Evolutionary conservation across 1,140 invertebrate genomes (phyloP), one percentile per base, ranked within the genome.

Genomic region (Drosophila nigrodunni): DNA sequence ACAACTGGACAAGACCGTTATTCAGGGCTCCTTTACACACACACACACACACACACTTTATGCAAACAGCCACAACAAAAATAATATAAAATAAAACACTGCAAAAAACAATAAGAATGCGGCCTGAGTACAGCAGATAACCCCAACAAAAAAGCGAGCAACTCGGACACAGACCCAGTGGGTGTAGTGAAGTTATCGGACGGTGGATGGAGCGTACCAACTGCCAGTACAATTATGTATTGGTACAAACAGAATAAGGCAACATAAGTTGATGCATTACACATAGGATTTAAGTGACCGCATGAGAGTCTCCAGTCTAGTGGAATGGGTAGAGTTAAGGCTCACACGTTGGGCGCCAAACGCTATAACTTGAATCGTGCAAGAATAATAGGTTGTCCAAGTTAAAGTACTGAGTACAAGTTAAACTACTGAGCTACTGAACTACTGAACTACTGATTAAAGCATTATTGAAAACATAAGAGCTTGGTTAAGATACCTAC

Each of bases 41-140:
- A 34, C 11, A 21, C 30, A 13, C 52, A 25, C 25, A 25, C 59
- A 62, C 46, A 34, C 46, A 46, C 35, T 52, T 65, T 50, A 54
- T 43, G 37, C 62, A 65, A 68, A 68, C 65, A 52, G 66, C 58
- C 52, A 67, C 2, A 43, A 55, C 37, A n/a, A 73, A 52, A 35
- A 44, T 37, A 21, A 72, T 9, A 50, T 11, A 60, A 37, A 37
- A 13, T 15, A 54, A 60, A 43, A 46, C 6, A 39, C 8, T 30
- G 25, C 25, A 21, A 55, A 64, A 13, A 58, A 55, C 11, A 58
- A 65, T 15, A 34, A 13, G 52, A 34, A 50, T 47, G 41, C 34
- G 15, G 57, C 46, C 55, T 73, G 64, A 55, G 46, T 9, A 47
- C 70, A 3, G 34, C 37, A 59, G 71, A 74, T 74, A 68, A 60